Evolutionary conservation across 2,888 invertebrate genomes (phyloP).

Genomic region (Isoperla grammatica): DNA sequence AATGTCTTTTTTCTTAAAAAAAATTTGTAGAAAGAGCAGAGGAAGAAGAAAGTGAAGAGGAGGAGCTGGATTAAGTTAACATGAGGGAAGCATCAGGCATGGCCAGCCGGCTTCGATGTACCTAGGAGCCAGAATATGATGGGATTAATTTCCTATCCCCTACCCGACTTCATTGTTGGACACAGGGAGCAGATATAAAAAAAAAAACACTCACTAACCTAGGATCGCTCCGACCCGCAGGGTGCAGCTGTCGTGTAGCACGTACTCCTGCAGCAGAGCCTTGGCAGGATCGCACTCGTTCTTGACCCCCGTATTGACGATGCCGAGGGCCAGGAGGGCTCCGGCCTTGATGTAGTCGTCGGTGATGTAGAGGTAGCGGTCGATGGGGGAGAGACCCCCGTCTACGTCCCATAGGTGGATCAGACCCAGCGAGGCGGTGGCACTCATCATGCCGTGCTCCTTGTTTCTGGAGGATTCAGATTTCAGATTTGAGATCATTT

Average conservation of each 20-base stretch:
- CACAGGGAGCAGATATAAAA: too few species aligned
- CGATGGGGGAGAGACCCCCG: constrained; percentile 94
- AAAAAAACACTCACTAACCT: constrained; percentile 44
- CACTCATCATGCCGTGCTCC: constrained; percentile 77
- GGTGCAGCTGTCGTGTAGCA: constrained; percentile 73
- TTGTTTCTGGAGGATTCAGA: neutral
- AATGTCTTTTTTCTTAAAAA: too few species aligned
- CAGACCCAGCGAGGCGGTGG: constrained; percentile 93
- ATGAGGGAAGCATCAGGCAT: too few species aligned
- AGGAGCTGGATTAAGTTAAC: too few species aligned
- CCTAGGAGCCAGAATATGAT: too few species aligned
- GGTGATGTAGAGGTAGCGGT: constrained; percentile 92
- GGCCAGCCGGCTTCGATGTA: too few species aligned
- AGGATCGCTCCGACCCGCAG: constrained; percentile 82
- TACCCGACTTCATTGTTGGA: too few species aligned
- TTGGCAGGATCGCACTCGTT: constrained; percentile 98
- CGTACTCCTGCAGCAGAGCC: constrained; percentile 91
- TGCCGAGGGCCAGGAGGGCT: constrained; percentile 90
- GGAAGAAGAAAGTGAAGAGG: too few species aligned
- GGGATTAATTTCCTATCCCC: too few species aligned
- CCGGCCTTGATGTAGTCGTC: constrained; percentile 96
- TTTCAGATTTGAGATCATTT: too few species aligned
- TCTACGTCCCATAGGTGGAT: constrained; percentile 98
- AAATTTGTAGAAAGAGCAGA: too few species aligned
- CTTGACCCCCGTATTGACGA: constrained; percentile 94